A percentile compares a stretch with the other conserved stretches of the same genome.
Conservation (phyloP, 2,797 vertebrate genomes). For the Hoplostethus mediterraneus region DNA sequence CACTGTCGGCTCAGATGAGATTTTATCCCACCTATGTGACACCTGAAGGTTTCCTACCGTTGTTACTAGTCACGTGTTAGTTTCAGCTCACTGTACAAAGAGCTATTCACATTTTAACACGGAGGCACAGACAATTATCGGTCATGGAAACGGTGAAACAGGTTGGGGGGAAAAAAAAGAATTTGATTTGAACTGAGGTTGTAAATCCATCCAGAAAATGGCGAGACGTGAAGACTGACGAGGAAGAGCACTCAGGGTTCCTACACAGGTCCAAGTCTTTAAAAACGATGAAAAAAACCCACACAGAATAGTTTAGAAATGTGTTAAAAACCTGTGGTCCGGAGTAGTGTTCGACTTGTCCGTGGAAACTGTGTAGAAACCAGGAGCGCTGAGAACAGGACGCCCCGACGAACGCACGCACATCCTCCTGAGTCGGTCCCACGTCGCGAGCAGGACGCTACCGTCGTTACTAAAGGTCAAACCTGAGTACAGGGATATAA, state of each 20-base stretch:
- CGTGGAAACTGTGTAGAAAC: conserved; percentile 21
- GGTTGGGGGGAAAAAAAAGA: background rate
- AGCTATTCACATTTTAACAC: background rate
- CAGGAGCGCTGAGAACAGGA: conserved; percentile 5
- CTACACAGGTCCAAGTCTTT: conserved; percentile 20
- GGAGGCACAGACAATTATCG: background rate
- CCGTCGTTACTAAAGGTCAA: background rate
- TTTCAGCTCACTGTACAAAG: background rate
- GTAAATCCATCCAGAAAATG: conserved; percentile 22
- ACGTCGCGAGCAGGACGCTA: background rate
- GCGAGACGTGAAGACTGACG: conserved; percentile 18
- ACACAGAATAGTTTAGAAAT: no score
- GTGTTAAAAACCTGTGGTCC: background rate
- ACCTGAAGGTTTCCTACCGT: background rate
- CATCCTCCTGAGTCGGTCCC: background rate
- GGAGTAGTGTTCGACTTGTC: background rate
- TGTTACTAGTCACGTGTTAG: background rate
- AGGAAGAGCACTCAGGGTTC: conserved; percentile 32
- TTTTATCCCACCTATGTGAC: conserved; percentile 12
- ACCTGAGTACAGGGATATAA: conserved; percentile 14
- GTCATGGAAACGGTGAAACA: background rate
- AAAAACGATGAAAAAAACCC: no score
- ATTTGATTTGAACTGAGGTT: conserved; percentile 23
- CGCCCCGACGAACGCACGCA: background rate
- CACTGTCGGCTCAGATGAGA: conserved; percentile 16